Conservation (phyloP, 2,113 vertebrate species). For the Pseudolaguvia tuberculata region DNA sequence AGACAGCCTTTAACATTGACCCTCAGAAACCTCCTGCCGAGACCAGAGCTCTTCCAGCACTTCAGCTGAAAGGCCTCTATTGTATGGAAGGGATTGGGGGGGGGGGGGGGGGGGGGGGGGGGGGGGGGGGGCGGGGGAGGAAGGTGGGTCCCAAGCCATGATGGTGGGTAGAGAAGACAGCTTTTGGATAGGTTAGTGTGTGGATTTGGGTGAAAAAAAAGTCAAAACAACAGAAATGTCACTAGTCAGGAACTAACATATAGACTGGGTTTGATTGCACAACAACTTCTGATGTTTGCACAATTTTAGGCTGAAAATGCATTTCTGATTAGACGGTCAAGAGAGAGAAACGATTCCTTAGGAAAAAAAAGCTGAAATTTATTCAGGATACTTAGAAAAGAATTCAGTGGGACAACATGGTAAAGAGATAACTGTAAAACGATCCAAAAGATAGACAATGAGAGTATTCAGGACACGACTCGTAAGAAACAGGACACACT, state of each 20-base stretch:
- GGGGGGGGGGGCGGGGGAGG: too few relatives aligned
- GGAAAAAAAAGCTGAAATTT: slow-evolving; percentile 24
- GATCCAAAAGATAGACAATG: slow-evolving; percentile 27
- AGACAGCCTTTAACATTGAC: slow-evolving; percentile 66
- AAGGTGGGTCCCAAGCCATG: slow-evolving; percentile 57
- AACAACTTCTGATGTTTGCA: not conserved
- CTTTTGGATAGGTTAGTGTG: slow-evolving; percentile 56
- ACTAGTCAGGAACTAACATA: slow-evolving; percentile 38
- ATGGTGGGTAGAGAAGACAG: slow-evolving; percentile 41
- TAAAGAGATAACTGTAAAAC: slow-evolving; percentile 18
- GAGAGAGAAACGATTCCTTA: not conserved
- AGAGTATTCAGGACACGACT: slow-evolving; percentile 21
- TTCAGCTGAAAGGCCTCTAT: slow-evolving; percentile 68
- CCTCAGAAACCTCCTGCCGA: slow-evolving; percentile 60
- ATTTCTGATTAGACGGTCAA: not conserved
- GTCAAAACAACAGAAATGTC: slow-evolving; percentile 57
- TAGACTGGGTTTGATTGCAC: not conserved
- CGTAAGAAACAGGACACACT: not conserved
- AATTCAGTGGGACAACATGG: slow-evolving; percentile 18
- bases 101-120: too few relatives aligned
- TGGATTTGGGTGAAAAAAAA: slow-evolving; percentile 54
- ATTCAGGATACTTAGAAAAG: slow-evolving; percentile 30
- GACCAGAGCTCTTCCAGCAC: slow-evolving; percentile 63
- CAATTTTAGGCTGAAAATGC: not conserved
- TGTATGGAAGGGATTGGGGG: slow-evolving; percentile 55